These are phyloP conservation scores for Glyptemys insculpta DNA, from an alignment of 2,797 vertebrate genomes.

Conservation along the genomic window DNA sequence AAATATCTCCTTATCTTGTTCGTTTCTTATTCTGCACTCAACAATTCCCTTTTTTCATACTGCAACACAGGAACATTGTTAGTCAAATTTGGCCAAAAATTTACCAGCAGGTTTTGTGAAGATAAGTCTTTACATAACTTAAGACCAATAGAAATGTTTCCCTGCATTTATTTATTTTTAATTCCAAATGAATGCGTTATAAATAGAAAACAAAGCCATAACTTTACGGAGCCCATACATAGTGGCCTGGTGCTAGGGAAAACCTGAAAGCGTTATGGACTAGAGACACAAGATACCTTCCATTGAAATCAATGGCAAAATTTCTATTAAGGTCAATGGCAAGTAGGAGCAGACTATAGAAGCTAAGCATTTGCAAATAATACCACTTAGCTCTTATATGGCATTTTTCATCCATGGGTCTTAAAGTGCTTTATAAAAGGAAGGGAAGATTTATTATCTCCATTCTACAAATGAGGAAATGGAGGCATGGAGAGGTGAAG, in stretches of 20 bases:
- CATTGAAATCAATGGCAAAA: background rate
- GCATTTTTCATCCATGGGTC: background rate
- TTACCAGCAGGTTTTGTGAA: background rate
- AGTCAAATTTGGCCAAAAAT: background rate
- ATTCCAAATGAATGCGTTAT: background rate
- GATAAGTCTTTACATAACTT: background rate
- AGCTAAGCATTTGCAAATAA: background rate
- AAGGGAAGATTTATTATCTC: background rate
- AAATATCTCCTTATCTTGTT: background rate
- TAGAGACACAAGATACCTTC: background rate
- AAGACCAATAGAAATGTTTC: background rate
- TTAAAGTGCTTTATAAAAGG: background rate
- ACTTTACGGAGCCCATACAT: background rate
- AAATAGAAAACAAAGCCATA: background rate
- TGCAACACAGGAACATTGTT: background rate
- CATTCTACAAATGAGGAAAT: background rate
- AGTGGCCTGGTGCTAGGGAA: background rate
- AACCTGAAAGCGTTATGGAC: background rate
- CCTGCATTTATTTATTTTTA: background rate
- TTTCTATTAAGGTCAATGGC: background rate
- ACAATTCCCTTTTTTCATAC: background rate
- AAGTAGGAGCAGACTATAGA: background rate
- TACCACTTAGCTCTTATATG: background rate
- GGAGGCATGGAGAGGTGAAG: background rate
- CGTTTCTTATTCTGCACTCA: background rate